Percentiles rank a stretch among this genome's conserved stretches.
These are phyloP conservation scores for Drosophila pseudoananassae DNA, from an alignment of 1,140 invertebrate genomes.

Conservation along the genomic window DNA sequence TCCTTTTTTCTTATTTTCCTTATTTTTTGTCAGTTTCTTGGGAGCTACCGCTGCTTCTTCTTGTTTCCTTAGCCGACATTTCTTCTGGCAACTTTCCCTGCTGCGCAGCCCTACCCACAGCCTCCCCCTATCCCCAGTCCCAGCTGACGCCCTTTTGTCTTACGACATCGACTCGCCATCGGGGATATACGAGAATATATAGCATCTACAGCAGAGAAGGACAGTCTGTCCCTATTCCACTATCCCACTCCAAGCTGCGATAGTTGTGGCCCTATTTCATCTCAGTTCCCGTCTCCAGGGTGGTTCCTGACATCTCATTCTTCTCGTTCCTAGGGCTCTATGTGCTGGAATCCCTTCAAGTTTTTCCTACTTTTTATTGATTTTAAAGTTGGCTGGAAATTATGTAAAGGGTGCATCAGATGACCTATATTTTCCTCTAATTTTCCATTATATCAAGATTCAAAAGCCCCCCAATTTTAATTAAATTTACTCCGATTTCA, in stretches of 20 bases:
- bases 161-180: constrained; percentile 47
- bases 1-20: constrained; percentile 28
- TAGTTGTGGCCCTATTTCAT: constrained; percentile 7
- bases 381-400: constrained; percentile 19
- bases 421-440: constrained; percentile 18
- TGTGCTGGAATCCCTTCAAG: constrained; percentile 2
- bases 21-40: constrained; percentile 35
- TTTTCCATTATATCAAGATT: neutral
- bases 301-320: constrained; percentile 42
- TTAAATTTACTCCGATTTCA: neutral
- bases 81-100: constrained; percentile 31
- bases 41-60: constrained; percentile 17
- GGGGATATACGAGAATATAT: constrained; percentile 7
- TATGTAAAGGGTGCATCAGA: neutral
- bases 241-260: neutral
- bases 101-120: neutral
- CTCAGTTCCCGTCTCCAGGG: constrained; percentile 25
- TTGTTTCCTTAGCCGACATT: constrained; percentile 26
- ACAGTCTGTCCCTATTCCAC: neutral
- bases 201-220: constrained; percentile 19
- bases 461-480: neutral
- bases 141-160: constrained; percentile 53
- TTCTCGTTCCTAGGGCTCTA: neutral
- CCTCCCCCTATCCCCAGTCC: constrained; percentile 1
- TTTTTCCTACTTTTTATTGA: constrained; percentile 29